Percentiles rank a stretch among this genome's conserved stretches.
phyloP scores from a whole-genome alignment of 1,140 invertebrate genomes.

The Brachionus manjavacas region DNA sequence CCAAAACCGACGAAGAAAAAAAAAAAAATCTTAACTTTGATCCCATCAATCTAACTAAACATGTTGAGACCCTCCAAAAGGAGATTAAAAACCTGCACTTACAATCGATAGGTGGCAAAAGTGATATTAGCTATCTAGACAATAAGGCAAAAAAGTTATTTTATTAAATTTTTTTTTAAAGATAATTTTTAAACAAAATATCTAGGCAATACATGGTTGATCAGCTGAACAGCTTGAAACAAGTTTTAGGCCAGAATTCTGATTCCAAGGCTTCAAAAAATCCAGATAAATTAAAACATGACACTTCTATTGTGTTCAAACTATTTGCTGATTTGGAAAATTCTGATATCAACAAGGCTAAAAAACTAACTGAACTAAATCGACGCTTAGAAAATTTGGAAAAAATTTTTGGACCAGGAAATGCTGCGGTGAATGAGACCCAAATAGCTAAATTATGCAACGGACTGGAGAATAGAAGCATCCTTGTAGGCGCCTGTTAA shows the following conservation, averaged over 20 bases:
- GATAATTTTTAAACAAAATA: neutral
- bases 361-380: slow-evolving; percentile 25
- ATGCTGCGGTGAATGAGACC: neutral
- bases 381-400: slow-evolving; percentile 12
- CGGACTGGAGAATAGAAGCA: neutral
- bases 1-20: neutral
- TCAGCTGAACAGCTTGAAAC: slow-evolving; percentile 4
- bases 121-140: neutral
- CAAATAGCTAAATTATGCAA: neutral
- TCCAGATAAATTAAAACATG: neutral
- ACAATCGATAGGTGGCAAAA: slow-evolving; percentile 2
- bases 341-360: slow-evolving; percentile 1
- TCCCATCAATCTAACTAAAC: neutral
- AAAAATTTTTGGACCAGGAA: slow-evolving; percentile 28
- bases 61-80: neutral
- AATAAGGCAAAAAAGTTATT: slow-evolving; percentile 23
- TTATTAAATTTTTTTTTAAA: no score
- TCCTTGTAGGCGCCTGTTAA: neutral
- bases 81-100: slow-evolving; percentile 21
- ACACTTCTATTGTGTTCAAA: slow-evolving; percentile 27
- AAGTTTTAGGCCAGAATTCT: neutral
- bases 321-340: slow-evolving; percentile 35
- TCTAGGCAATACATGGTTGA: slow-evolving; percentile 1
- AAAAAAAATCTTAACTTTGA: slow-evolving; percentile 6
- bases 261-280: neutral